Evolutionary conservation across 2,888 invertebrate species (phyloP).

Genomic region (Aspidiotus destructor): DNA sequence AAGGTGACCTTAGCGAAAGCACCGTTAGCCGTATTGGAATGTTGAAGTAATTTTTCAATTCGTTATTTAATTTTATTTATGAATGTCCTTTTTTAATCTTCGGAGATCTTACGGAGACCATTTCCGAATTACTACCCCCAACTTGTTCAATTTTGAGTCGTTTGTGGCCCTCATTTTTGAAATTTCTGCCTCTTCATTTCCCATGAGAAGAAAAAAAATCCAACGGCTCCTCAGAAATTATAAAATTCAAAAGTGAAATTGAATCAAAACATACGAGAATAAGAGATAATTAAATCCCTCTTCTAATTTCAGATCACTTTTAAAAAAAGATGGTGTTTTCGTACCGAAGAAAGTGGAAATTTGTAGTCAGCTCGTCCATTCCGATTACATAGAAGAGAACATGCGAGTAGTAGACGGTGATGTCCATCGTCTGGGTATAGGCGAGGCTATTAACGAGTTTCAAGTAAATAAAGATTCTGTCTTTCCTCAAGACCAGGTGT

Average conservation of each 20-base stretch:
- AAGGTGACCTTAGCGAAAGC: constrained; percentile 50
- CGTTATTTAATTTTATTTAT: background rate
- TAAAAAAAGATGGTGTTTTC: constrained; percentile 45
- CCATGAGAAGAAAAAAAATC: background rate
- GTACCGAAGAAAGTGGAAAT: constrained; percentile 49
- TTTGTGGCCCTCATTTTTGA: background rate
- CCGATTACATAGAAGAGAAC: constrained; percentile 38
- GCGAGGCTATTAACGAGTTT: constrained; percentile 19
- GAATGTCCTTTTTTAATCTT: no score
- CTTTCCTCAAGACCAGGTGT: background rate
- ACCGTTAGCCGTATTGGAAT: constrained; percentile 40
- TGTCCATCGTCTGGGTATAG: constrained; percentile 12
- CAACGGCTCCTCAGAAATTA: no score
- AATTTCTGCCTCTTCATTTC: background rate
- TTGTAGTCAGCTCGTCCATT: constrained; percentile 51
- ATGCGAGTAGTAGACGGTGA: constrained; percentile 27
- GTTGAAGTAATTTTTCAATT: constrained; percentile 12
- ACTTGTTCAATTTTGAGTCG: no score
- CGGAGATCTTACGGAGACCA: no score
- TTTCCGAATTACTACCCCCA: no score
- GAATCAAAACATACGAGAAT: background rate
- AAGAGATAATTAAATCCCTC: no score
- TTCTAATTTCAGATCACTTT: constrained; percentile 34
- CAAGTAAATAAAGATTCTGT: constrained; percentile 5
- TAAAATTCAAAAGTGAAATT: background rate